Conservation (phyloP, 2,113 vertebrate genomes). For the Epinephelus cyanopodus region DNA sequence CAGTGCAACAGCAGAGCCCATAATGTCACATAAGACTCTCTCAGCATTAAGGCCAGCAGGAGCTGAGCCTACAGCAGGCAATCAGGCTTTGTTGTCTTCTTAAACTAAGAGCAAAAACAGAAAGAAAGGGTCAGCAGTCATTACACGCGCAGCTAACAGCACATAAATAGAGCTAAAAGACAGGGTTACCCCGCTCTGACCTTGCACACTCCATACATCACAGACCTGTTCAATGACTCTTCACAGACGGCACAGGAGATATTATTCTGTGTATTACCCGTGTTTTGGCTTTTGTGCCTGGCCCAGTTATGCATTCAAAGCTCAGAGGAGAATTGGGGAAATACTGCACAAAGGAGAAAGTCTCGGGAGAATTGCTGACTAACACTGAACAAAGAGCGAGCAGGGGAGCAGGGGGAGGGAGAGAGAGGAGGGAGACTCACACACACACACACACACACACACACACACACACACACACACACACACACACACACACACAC, state of each 20-base stretch:
- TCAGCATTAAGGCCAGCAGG: slow-evolving; percentile 4
- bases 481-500: background rate
- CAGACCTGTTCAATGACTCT: background rate
- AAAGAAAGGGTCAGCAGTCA: slow-evolving; percentile 21
- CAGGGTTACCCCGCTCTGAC: slow-evolving; percentile 24
- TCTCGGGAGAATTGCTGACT: slow-evolving; percentile 72
- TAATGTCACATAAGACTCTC: background rate
- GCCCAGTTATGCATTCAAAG: slow-evolving; percentile 64
- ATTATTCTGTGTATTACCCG: slow-evolving; percentile 24
- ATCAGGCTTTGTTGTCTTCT: slow-evolving; percentile 47
- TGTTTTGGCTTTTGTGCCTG: slow-evolving; percentile 47
- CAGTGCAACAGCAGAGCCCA: slow-evolving; percentile 9
- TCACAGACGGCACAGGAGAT: slow-evolving; percentile 25
- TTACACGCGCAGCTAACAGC: slow-evolving; percentile 37
- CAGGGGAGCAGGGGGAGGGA: background rate
- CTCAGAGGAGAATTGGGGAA: slow-evolving; percentile 67
- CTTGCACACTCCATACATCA: background rate
- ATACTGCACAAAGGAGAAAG: slow-evolving; percentile 75
- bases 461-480: background rate
- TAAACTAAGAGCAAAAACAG: slow-evolving; percentile 18
- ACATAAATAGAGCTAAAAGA: slow-evolving; percentile 31
- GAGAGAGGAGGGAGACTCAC: background rate
- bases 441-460: background rate
- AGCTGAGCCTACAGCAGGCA: background rate
- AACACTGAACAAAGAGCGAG: slow-evolving; percentile 72